phyloP scores from a whole-genome alignment of 2,113 vertebrate genomes.

The Xiphophorus maculatus region DNA sequence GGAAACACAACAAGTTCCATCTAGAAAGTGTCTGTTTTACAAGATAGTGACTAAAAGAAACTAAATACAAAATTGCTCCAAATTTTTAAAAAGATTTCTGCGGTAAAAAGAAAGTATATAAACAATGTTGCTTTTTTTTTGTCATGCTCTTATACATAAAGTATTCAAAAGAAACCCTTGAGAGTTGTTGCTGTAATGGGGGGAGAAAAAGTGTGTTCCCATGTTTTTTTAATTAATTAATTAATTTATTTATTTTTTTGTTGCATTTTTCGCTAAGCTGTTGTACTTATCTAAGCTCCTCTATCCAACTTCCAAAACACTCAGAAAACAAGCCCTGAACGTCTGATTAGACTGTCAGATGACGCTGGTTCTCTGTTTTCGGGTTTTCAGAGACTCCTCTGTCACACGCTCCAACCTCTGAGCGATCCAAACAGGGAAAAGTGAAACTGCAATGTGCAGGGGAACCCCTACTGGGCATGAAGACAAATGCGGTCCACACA shows the following conservation, averaged over 20 bases:
- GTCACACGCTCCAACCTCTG: neutral
- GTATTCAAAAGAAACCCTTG: no score
- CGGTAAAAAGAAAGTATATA: no score
- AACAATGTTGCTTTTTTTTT: no score
- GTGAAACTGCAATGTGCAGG: constrained; percentile 50
- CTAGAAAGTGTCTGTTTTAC: no score
- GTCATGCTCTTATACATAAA: no score
- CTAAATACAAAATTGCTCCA: no score
- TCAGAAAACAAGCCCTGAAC: neutral
- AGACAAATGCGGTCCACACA: constrained; percentile 40
- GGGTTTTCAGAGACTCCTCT: neutral
- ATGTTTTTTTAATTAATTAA: neutral
- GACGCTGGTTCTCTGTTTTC: neutral
- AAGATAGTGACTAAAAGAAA: no score
- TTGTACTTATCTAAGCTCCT: neutral
- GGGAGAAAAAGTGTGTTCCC: neutral
- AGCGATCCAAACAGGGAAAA: constrained; percentile 36
- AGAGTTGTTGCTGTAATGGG: no score
- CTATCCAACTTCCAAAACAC: neutral
- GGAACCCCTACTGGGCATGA: constrained; percentile 72
- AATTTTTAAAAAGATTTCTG: no score
- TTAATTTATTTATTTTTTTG: neutral
- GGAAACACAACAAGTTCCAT: no score
- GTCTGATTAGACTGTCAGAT: neutral
- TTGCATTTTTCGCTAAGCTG: neutral